These are phyloP conservation scores for Heliangelus exortis DNA, from an alignment of 2,797 vertebrate genomes.

Conservation along the genomic window DNA sequence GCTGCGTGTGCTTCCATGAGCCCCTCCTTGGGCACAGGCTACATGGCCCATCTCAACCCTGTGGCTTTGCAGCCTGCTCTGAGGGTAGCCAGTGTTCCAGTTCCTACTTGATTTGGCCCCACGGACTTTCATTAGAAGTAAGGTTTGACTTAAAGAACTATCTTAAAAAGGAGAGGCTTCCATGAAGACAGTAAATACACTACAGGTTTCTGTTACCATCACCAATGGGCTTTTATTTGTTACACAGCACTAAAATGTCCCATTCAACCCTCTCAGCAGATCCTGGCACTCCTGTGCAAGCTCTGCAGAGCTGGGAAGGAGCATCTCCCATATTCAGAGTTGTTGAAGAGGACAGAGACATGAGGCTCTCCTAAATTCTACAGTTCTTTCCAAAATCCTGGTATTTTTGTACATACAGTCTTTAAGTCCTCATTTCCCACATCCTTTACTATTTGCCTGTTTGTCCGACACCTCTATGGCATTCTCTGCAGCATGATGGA, in stretches of 20 bases:
- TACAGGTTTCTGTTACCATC: background rate
- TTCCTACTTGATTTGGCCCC: background rate
- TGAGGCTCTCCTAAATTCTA: background rate
- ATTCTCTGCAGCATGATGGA: background rate
- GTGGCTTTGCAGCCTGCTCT: rapidly evolving
- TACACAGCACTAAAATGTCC: background rate
- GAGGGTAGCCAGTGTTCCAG: background rate
- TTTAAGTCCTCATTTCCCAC: background rate
- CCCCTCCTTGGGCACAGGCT: rapidly evolving
- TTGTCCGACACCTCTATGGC: background rate
- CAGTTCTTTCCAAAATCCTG: background rate
- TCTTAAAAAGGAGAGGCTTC: background rate
- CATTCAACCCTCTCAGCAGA: background rate
- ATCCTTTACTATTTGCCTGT: background rate
- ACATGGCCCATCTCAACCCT: background rate
- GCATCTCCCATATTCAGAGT: background rate
- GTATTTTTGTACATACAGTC: background rate
- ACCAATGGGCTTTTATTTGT: background rate
- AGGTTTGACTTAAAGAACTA: background rate
- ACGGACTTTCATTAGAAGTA: background rate
- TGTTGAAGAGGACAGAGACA: background rate
- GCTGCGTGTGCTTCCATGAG: rapidly evolving
- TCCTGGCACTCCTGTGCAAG: background rate
- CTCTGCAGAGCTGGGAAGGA: rapidly evolving
- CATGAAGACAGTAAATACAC: background rate